These are phyloP conservation scores for Gyps fulvus DNA, from an alignment of 2,113 vertebrate genomes.

Conservation along the genomic window DNA sequence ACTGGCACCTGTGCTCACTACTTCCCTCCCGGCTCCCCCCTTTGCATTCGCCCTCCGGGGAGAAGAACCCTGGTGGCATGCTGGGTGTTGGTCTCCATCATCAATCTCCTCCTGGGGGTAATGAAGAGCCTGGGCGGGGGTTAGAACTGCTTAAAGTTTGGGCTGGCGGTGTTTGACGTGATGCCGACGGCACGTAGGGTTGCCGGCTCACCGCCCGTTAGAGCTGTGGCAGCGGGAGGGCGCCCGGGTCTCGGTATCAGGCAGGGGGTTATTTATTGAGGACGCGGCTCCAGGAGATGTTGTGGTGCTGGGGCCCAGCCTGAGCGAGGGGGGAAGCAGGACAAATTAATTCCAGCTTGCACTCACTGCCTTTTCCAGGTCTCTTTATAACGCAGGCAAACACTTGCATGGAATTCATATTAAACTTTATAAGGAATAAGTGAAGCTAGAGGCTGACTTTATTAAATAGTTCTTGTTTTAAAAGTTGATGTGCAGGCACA, in stretches of 20 bases:
- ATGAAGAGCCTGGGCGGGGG: neutral
- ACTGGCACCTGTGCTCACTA: accelerated
- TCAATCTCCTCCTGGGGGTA: neutral
- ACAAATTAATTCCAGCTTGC: neutral
- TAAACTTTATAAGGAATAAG: neutral
- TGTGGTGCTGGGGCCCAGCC: neutral
- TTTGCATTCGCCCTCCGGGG: neutral
- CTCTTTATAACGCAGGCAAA: neutral
- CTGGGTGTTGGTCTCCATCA: neutral
- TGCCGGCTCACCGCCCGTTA: accelerated
- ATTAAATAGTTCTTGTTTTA: neutral
- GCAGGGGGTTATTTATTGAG: neutral
- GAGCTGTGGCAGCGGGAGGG: neutral
- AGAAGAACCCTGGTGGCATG: neutral
- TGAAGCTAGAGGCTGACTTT: neutral
- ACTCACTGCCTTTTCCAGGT: neutral
- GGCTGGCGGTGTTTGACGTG: neutral
- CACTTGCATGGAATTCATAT: neutral
- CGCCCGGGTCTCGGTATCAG: accelerated
- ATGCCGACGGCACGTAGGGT: accelerated
- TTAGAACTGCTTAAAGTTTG: neutral
- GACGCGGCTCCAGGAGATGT: accelerated
- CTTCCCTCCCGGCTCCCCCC: neutral
- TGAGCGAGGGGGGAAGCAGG: neutral
- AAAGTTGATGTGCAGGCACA: neutral